Evolutionary conservation across 2,797 vertebrate species (phyloP).

Genomic region (Triplophysa yarkandensis): DNA sequence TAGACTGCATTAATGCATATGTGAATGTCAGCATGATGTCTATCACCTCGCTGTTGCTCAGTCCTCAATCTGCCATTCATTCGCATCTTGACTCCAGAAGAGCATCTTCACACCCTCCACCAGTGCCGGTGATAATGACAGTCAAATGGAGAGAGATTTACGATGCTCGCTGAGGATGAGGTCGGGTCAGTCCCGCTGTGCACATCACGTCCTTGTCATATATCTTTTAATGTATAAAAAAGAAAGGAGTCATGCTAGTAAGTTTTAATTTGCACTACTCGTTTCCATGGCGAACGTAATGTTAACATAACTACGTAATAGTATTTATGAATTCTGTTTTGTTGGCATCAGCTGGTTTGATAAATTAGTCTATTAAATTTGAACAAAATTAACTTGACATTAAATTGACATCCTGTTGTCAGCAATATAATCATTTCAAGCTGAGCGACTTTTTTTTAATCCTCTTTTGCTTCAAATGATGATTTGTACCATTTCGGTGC

Average conservation of each 20-base stretch:
- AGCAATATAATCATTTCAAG: no score
- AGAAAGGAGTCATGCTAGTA: neutral
- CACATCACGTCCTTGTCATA: neutral
- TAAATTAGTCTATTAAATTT: no score
- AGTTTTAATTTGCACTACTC: no score
- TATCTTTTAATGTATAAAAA: neutral
- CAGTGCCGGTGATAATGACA: constrained; percentile 33
- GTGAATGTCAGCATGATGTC: constrained; percentile 26
- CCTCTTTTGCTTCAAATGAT: no score
- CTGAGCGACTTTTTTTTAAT: no score
- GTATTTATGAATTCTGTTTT: no score
- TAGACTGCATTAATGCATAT: neutral
- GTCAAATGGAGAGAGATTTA: constrained; percentile 11
- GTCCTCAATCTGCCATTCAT: constrained; percentile 35
- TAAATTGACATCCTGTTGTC: no score
- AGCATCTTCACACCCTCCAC: constrained; percentile 46
- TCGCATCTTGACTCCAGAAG: neutral
- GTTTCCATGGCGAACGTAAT: no score
- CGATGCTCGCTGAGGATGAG: neutral
- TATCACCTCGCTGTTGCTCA: constrained; percentile 7
- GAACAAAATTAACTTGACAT: no score
- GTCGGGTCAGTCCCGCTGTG: neutral
- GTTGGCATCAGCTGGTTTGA: no score
- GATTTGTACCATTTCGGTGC: no score
- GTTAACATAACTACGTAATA: no score